Evolutionary conservation across 2,888 invertebrate species (phyloP), one percentile per base, ranked within the genome.

Genomic region (Platycheirus albimanus): DNA sequence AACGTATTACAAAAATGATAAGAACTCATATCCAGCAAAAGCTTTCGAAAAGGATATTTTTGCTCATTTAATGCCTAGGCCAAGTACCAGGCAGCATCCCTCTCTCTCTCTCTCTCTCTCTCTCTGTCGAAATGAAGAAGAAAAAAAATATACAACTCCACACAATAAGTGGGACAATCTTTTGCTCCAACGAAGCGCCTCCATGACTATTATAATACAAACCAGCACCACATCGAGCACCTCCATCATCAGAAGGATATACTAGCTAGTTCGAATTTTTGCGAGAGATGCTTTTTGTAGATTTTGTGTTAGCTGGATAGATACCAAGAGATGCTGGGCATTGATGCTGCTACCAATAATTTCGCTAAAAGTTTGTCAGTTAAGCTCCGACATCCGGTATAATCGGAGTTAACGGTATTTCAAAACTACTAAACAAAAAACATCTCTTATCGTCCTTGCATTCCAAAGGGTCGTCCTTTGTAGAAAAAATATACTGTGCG

Each of bases 361-460:
- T 78, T 77, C 10, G 67, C 64, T 69, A 74, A 83, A 83, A 33
- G 78, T 78, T 83, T 83, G 83, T 74, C 83, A 83, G 83, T 83
- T 83, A 83, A 83, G 83, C 83, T 83, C 83, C 78, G 78, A 74
- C 83, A 69, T 83, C 72, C 83, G 83, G 83, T 83, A 78, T 56
- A 71, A 83, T 64, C 83, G 83, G 83, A 83, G 83, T 74, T 64
- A 45, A 78, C 83, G 83, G 83, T 72, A 74, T 83, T 71, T 45
- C 69, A 51, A n/a, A n/a, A n/a, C n/a, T n/a, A n/a, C n/a, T n/a
- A n/a, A n/a, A 45, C 38, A 19, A 51, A 28, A 38, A 4, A 56
- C 8, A 15, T 66, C 64, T 69, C 58, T 20, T 64, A 72, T 74
- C 81, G 78, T 74, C 63, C 56, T 72, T 72, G 77, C 51, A 63